A percentile compares a stretch with the other conserved stretches of the same genome.
phyloP scores from a whole-genome alignment of 2,888 invertebrate species.

The Dryobotodes eremita region DNA sequence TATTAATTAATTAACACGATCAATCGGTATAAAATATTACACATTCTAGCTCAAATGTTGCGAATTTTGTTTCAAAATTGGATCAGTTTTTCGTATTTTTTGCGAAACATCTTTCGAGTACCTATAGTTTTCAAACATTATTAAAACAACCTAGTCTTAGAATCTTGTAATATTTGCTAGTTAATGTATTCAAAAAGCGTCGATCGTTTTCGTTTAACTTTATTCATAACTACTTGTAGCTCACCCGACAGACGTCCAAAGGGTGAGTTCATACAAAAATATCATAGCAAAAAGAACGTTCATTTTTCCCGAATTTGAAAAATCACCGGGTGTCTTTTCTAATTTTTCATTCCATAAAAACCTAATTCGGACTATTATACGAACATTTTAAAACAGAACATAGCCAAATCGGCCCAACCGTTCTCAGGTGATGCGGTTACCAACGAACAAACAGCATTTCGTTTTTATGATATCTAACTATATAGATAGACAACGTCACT shows the following conservation, averaged over 20 bases:
- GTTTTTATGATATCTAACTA: too few species aligned
- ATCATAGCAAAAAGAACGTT: neutral
- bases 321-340: neutral
- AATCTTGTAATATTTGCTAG: neutral
- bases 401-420: too few species aligned
- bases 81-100: conserved; percentile 33
- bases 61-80: conserved; percentile 42
- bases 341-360: neutral
- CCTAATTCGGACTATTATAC: too few species aligned
- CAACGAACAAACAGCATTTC: too few species aligned
- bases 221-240: too few species aligned
- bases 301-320: neutral
- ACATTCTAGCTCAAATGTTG: conserved; percentile 39
- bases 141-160: neutral
- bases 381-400: too few species aligned
- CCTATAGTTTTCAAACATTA: neutral
- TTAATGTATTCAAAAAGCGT: neutral
- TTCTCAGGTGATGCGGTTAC: too few species aligned
- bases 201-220: neutral
- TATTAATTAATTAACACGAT: conserved; percentile 58
- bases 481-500: neutral
- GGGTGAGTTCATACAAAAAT: neutral
- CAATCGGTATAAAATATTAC: conserved; percentile 36
- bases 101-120: conserved; percentile 38
- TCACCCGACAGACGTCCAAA: neutral